Evolutionary conservation across 2,113 vertebrate species (phyloP), one percentile per base, ranked within the genome.

Genomic region (Arothron firmamentum): DNA sequence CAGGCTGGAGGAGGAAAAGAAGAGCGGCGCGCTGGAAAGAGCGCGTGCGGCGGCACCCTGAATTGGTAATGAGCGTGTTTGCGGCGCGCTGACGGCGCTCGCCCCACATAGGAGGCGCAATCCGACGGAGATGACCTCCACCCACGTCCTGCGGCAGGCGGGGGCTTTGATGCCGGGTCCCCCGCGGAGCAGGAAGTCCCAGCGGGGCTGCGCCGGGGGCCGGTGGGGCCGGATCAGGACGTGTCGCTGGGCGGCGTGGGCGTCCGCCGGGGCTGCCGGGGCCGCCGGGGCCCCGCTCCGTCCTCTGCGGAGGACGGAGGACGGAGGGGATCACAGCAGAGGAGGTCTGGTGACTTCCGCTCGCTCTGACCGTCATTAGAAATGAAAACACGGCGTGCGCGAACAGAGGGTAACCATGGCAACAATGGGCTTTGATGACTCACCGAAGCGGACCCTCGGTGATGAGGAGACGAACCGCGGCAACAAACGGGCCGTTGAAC

Each of bases 81-180:
- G 81, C 78, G 64, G 62, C 50, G 67, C 42, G 88, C 83, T 82
- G 65, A 67, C 79, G 80, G 85, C 80, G 41, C 76, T 82, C 83
- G 82, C 84, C 81, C 81, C 67, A 82, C 69, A 83, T 87, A 75
- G 71, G 56, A 75, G 75, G 74, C 72, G 72, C 81, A 73, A 82
- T 81, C 81, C 74, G 82, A 75, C 57, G 79, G 79, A 81, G 82
- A 84, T 88, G 86, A 90, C 88, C 89, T 88, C 83, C 88, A 84
- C 86, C 87, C 85, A 87, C 89, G 71, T 84, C 67, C 65, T 56
- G n/a, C n/a, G n/a, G n/a, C n/a, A n/a, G n/a, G n/a, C n/a, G n/a
- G n/a, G n/a, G n/a, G 77, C 84, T 87, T 84, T 84, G 83, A 89
- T 85, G 82, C 70, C 45, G 65, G 52, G 58, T 82, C 86, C 79